These are phyloP conservation scores for Bostrychus sinensis DNA, from an alignment of 2,113 vertebrate genomes.

Conservation along the genomic window DNA sequence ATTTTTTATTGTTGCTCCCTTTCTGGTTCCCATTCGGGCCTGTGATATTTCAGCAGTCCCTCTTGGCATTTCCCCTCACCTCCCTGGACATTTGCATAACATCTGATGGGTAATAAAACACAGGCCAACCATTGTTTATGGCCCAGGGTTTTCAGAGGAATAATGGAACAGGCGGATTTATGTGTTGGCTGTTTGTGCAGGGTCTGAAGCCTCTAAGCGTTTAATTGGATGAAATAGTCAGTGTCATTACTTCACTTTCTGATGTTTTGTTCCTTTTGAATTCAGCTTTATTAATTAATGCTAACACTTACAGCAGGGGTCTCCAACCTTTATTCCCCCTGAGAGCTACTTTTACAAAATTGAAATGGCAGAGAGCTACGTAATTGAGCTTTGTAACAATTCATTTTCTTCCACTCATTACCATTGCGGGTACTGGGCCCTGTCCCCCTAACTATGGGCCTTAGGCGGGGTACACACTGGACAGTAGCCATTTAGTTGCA, in stretches of 20 bases:
- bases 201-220: neutral
- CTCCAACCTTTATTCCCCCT: too few species aligned
- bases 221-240: neutral
- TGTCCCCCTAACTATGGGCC: too few species aligned
- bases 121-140: conserved; percentile 1
- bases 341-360: too few species aligned
- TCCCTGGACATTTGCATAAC: conserved; percentile 36
- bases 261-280: neutral
- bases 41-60: conserved; percentile 12
- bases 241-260: neutral
- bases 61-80: neutral
- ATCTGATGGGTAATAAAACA: conserved; percentile 8
- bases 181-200: neutral
- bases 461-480: too few species aligned
- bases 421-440: too few species aligned
- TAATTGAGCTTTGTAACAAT: too few species aligned
- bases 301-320: too few species aligned
- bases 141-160: conserved; percentile 4
- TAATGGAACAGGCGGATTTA: neutral
- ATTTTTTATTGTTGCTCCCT: conserved; percentile 1
- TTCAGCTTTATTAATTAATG: too few species aligned
- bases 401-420: too few species aligned
- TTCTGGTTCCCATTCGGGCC: neutral
- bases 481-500: too few species aligned
- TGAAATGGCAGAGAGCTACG: too few species aligned